Evolutionary conservation across 2,797 vertebrate species (phyloP), one percentile per base, ranked within the genome.

Genomic region (Microctenopoma lineatum): DNA sequence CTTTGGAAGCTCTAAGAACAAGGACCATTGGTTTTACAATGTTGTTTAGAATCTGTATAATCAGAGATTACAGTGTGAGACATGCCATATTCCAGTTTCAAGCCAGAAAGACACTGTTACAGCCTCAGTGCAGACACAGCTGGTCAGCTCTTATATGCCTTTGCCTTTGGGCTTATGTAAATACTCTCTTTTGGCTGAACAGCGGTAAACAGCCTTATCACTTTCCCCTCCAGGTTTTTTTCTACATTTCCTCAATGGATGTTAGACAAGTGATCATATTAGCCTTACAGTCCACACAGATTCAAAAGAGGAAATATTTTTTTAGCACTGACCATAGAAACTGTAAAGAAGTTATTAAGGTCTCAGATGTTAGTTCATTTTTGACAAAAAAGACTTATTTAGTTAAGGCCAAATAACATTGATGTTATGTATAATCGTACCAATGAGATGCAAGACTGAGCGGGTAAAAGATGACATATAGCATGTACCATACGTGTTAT

Each of bases 141-240:
- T 83, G 83, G 84, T 64, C 70, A 54, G 75, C 66, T 83, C 81
- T 85, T 75, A 76, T 80, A 73, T 7, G 4, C 29, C 4, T 32
- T 5, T 81, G 90, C 89, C 85, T 84, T 66, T 56, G 76, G 83
- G 77, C 81, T 90, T 88, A 87, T 85, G 87, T 80, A 89, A 91
- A 91, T 76, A 80, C 70, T 59, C 70, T 84, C 75, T 79, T 84
- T 85, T 73, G 77, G 81, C 87, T 73, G 77, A 86, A 81, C 71
- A 77, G 52, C 34, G 66, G 83, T 87, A 90, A 90, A 92, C 78
- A 87, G 77, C 81, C 76, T 91, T 92, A 92, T 92, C 88, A 85
- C 79, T 66, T 83, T 83, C 68, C 66, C 77, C 77, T 80, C 83
- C 79, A 82, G 80, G 74, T 82, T 77, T 71, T 16, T 71, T 58